A percentile compares a stretch with the other conserved stretches of the same genome.
Evolutionary conservation across 2,797 vertebrate species (phyloP).

Genomic region (Okamejei kenojei): DNA sequence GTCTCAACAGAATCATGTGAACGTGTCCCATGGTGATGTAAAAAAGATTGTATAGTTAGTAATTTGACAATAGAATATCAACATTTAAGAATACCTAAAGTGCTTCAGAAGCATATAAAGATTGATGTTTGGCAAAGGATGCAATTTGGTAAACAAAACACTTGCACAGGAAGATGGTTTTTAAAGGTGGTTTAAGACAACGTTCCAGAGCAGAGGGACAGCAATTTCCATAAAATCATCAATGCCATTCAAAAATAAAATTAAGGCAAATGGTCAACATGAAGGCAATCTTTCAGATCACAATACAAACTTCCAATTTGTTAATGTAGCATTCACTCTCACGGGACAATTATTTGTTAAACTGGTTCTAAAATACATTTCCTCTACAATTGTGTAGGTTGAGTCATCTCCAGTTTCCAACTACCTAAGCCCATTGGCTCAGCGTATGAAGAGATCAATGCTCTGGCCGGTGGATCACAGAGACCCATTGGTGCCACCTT

Average conservation of each 20-base stretch:
- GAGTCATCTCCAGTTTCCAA: constrained; percentile 50
- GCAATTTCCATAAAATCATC: background rate
- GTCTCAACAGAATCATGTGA: background rate
- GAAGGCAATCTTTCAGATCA: background rate
- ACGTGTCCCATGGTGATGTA: background rate
- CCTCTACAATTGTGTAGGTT: constrained; percentile 48
- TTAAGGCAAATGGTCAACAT: background rate
- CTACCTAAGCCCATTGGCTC: constrained; percentile 34
- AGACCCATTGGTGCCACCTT: constrained; percentile 63
- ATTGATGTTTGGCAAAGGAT: background rate
- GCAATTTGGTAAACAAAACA: background rate
- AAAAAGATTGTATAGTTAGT: too few species aligned
- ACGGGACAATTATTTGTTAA: background rate
- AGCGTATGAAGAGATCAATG: constrained; percentile 60
- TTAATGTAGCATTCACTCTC: background rate
- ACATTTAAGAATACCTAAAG: too few species aligned
- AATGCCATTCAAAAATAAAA: background rate
- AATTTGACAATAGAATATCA: too few species aligned
- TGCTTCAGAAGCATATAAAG: background rate
- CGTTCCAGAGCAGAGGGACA: background rate
- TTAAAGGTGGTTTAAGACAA: background rate
- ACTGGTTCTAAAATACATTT: background rate
- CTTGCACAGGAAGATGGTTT: background rate
- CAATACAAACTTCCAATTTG: background rate
- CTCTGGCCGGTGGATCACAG: constrained; percentile 68